Conservation (phyloP, 2,888 invertebrate species). For the Chydorus sphaericus region DNA sequence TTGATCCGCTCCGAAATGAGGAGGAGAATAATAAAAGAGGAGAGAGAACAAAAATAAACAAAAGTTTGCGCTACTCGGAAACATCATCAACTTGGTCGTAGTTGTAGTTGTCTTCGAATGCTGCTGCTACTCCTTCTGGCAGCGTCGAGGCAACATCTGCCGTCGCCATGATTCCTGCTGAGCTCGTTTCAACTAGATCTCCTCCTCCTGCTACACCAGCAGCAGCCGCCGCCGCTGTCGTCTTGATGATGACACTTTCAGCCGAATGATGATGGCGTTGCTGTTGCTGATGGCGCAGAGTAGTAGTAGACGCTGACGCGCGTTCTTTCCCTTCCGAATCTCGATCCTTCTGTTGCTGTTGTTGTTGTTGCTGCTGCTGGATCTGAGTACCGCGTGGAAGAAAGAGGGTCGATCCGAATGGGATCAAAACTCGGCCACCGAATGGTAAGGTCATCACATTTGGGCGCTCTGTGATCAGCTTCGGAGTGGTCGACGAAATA, state of each 20-base stretch:
- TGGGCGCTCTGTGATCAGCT: background rate
- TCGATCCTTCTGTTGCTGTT: no score
- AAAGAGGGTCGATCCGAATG: background rate
- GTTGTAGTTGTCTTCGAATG: no score
- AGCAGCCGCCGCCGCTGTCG: background rate
- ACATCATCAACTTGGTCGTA: no score
- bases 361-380: background rate
- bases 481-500: no score
- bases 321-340: background rate
- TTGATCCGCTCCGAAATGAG: no score
- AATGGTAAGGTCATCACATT: background rate
- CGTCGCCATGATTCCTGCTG: background rate
- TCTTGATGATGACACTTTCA: background rate
- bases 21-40: no score
- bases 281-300: background rate
- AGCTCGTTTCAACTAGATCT: background rate
- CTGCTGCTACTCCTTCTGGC: background rate
- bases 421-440: background rate
- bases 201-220: background rate
- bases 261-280: background rate
- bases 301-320: background rate
- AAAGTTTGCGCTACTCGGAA: no score
- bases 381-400: background rate
- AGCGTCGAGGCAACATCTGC: background rate
- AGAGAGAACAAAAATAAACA: no score